Base-by-base conservation (phyloP, 2,888 invertebrate genomes). In the Clanis bilineata region DNA sequence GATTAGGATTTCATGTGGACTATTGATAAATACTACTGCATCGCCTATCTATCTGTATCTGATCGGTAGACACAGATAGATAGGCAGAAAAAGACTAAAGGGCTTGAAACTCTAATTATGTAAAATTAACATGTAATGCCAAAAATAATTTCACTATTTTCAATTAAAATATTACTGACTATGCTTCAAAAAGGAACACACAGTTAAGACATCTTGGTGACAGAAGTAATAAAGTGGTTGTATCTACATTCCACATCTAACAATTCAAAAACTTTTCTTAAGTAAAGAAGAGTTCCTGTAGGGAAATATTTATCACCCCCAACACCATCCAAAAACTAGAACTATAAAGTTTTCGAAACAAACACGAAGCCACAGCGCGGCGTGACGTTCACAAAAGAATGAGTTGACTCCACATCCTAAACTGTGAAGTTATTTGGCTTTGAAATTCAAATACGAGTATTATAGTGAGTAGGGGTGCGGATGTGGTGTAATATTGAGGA, bases 381-480 rank as follows among this genome's bases (percentile, higher is more conserved):
- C 41, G 44, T 55, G 54, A 59, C 28, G 54, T 21, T 25, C 32
- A 25, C 55, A 54, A 59, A 43, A 59, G 55, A 59, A 55, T 39
- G 41, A 54, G 41, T 22, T 15, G 63, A 60, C 59, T 72, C 38
- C 56, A 60, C 65, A 61, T 64, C 64, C 62, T 64, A 63, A 67
- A 68, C 59, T 67, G 65, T 61, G 62, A 65, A 70, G 62, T 67
- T 62, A 36, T 44, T 68, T 60, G 65, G 71, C 76, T 76, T 80
- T 80, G 76, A 77, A 77, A 76, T 80, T 79, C 74, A 80, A 79
- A 80, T 80, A n/a, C n/a, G n/a, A n/a, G 65, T 68, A 62, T 32
- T 62, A 64, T 71, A 72, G 72, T 74, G 51, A 63, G 64, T 71
- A 72, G 72, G 74, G 51, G 18, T 51, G 51, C 32, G 51, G 1